Evolutionary conservation across 2,797 vertebrate species (phyloP), one percentile per base, ranked within the genome.

Genomic region (Melanotaenia nigrans): DNA sequence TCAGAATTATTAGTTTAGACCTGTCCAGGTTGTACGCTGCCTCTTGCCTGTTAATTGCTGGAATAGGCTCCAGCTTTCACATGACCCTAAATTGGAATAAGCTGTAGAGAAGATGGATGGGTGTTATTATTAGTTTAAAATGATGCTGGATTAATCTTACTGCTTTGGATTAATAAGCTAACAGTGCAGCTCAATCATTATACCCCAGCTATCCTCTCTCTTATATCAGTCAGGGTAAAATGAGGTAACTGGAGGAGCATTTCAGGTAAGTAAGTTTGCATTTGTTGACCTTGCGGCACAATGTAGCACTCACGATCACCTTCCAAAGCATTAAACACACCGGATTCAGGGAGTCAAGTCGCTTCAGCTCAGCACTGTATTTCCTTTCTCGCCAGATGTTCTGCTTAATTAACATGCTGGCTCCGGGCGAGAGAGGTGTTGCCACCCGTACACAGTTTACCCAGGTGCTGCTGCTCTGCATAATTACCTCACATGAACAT

Each of bases 361-460:
- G 0, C n/a, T 57, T 81, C 55, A 56, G 4, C 72, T 61, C 33
- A 13, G 66, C 70, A 35, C 63, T 49, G 6, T 65, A 80, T 76
- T 85, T 85, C 57, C 40, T 53, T 45, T 77, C 74, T 71, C 6
- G 33, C 77, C 89, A 91, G 90, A 92, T 90, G 88, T 85, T 90
- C 68, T 68, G 55, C 66, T 77, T 87, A 82, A 87, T 91, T 86
- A 88, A 47, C 82, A 83, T 71, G 64, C 75, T 63, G 61, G 74
- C 87, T 77, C 0, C 24, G 69, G 45, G 86, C 53, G 7, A 69
- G 64, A 76, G 71, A 74, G 55, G 77, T 65, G 80, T 79, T 76
- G 65, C 65, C 74, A 59, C 76, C 75, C 74, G 32, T 73, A 66
- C 24, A 24, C 54, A 62, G 78, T 79, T 86, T 78, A 79, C 65